These are phyloP conservation scores for Ophion obscuratus DNA, from an alignment of 2,888 invertebrate species.

Conservation along the genomic window DNA sequence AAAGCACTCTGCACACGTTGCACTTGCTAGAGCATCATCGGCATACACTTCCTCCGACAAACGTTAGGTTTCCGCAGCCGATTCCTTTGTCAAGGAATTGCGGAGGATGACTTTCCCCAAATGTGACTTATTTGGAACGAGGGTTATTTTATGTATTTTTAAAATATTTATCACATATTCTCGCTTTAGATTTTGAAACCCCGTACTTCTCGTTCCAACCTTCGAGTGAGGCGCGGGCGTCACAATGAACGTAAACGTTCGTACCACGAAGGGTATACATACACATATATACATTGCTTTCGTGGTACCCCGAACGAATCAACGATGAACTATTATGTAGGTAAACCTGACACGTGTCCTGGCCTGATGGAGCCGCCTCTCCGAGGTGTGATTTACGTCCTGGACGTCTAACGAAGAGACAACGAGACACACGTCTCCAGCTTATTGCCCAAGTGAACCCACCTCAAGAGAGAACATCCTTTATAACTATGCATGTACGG, in stretches of 20 bases:
- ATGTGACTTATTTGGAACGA: too few relatives aligned
- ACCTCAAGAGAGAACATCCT: constrained; percentile 29
- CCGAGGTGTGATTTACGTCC: constrained; percentile 57
- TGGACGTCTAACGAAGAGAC: constrained; percentile 59
- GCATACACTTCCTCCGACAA: too few relatives aligned
- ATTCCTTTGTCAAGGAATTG: too few relatives aligned
- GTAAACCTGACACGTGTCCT: constrained; percentile 63
- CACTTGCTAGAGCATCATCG: too few relatives aligned
- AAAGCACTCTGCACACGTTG: too few relatives aligned
- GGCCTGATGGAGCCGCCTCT: constrained; percentile 61
- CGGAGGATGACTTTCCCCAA: too few relatives aligned
- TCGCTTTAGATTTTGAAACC: too few relatives aligned
- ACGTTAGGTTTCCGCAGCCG: too few relatives aligned
- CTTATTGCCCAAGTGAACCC: constrained; percentile 32
- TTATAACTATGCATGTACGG: constrained; percentile 18
- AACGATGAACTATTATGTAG: constrained; percentile 67
- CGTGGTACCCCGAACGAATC: constrained; percentile 49
- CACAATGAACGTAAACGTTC: background rate
- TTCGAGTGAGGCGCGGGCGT: too few relatives aligned
- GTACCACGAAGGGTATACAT: background rate
- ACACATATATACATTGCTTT: constrained; percentile 25
- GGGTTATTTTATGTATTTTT: too few relatives aligned
- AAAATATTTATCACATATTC: too few relatives aligned
- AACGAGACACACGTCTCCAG: constrained; percentile 51
- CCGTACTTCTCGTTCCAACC: too few relatives aligned